Evolutionary conservation across 2,113 vertebrate species (phyloP).

Genomic region (human): DNA sequence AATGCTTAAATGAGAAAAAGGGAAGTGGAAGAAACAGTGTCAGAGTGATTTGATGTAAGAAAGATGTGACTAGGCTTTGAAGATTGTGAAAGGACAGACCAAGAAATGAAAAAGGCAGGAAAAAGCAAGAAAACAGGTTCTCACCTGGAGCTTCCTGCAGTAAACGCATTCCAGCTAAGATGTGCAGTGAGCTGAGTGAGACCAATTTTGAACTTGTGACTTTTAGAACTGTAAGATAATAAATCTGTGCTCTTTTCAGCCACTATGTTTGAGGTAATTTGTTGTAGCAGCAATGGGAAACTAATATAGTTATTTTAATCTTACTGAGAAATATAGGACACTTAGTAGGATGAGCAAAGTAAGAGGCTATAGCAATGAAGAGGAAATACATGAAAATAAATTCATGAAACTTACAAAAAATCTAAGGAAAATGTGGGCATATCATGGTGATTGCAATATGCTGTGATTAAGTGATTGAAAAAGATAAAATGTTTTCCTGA

Average conservation of each 20-base stretch:
- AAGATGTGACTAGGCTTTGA: not conserved
- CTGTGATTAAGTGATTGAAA: not conserved
- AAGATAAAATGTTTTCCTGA: not conserved
- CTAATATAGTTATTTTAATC: not conserved
- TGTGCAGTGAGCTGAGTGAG: not conserved
- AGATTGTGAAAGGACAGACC: not conserved
- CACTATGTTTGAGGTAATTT: not conserved
- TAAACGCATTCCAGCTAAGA: not conserved
- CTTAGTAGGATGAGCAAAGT: not conserved
- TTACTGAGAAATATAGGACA: not conserved
- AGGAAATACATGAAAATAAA: not conserved
- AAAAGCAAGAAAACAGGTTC: not conserved
- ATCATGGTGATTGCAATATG: not conserved
- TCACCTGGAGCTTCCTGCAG: not conserved
- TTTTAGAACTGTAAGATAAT: not conserved
- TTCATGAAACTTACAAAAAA: not conserved
- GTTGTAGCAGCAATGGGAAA: not conserved
- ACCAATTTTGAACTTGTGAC: not conserved
- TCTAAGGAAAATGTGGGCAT: not conserved
- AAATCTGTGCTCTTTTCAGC: not conserved
- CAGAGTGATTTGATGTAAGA: not conserved
- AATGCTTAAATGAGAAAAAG: not conserved
- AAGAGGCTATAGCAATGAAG: not conserved
- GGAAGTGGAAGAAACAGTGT: not conserved
- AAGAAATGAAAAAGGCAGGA: not conserved